Evolutionary conservation across 2,888 invertebrate species (phyloP).

Genomic region (Drosophila mettleri): DNA sequence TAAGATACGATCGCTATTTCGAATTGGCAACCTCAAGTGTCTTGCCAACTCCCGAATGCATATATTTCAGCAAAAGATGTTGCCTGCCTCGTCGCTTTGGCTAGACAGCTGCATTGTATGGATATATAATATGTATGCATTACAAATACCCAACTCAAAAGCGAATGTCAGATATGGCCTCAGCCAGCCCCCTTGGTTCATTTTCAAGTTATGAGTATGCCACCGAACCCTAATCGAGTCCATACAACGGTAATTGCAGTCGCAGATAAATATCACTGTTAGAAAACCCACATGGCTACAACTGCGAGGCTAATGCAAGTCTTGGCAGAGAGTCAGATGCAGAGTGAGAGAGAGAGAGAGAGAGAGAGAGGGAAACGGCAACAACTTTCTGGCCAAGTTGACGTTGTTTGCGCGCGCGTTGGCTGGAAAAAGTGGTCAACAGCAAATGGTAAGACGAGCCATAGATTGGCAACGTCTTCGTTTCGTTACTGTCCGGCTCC

Average conservation of each 20-base stretch:
- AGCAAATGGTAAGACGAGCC: constrained; percentile 74
- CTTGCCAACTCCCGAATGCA: not conserved
- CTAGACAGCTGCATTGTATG: constrained; percentile 3
- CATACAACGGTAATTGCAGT: constrained; percentile 78
- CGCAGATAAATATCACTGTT: constrained; percentile 77
- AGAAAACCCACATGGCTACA: constrained; percentile 75
- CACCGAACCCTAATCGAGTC: constrained; percentile 78
- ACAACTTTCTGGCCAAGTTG: constrained; percentile 69
- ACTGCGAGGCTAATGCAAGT: constrained; percentile 14
- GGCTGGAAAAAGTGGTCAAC: constrained; percentile 71
- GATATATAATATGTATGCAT: constrained; percentile 37
- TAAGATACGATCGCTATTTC: constrained; percentile 3
- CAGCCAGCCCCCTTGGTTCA: constrained; percentile 19
- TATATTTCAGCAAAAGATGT: constrained; percentile 12
- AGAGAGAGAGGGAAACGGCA: not conserved
- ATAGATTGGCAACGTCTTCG: constrained; percentile 64
- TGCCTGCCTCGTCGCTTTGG: not conserved
- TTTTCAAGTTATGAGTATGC: constrained; percentile 73
- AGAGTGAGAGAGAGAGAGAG: not conserved
- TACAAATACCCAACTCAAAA: constrained; percentile 27
- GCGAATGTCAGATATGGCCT: constrained; percentile 31
- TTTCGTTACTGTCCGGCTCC: constrained; percentile 9
- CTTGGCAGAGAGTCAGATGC: not conserved
- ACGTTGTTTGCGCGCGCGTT: constrained; percentile 61
- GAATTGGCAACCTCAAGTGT: not conserved